Conservation (phyloP, 2,797 vertebrate species). For the Myioborus miniatus region DNA sequence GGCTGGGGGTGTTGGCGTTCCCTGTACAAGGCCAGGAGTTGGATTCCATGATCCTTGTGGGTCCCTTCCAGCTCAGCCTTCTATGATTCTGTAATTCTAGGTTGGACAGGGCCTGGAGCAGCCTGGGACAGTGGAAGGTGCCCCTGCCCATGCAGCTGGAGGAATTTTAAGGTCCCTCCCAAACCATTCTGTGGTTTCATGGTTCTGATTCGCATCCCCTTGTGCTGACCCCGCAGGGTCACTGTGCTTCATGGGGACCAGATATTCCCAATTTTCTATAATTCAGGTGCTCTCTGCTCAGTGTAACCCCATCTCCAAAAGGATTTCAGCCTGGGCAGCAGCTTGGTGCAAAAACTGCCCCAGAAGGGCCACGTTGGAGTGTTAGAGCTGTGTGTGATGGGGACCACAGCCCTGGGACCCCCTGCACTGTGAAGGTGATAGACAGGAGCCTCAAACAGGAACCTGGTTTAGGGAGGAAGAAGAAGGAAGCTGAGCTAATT, state of each 20-base stretch:
- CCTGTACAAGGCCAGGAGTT: neutral
- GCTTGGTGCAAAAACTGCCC: neutral
- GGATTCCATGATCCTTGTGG: neutral
- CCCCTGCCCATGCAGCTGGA: neutral
- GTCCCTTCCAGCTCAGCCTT: neutral
- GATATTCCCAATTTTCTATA: neutral
- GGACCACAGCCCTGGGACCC: neutral
- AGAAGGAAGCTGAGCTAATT: neutral
- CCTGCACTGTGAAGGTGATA: neutral
- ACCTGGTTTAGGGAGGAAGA: neutral
- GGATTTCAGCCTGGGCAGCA: neutral
- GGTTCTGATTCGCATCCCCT: neutral
- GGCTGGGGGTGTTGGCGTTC: neutral
- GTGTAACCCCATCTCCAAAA: neutral
- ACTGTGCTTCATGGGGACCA: neutral
- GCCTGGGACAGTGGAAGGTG: neutral
- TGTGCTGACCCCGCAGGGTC: neutral
- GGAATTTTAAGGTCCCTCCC: neutral
- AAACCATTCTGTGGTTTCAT: neutral
- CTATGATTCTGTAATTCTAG: neutral
- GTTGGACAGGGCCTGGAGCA: neutral
- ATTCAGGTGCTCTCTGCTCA: neutral
- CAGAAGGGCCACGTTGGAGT: neutral
- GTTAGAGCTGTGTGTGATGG: neutral
- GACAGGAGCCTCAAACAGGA: neutral